Evolutionary conservation across 1,140 invertebrate genomes (phyloP), one percentile per base, ranked within the genome.

Genomic region (Drosophila pandora): DNA sequence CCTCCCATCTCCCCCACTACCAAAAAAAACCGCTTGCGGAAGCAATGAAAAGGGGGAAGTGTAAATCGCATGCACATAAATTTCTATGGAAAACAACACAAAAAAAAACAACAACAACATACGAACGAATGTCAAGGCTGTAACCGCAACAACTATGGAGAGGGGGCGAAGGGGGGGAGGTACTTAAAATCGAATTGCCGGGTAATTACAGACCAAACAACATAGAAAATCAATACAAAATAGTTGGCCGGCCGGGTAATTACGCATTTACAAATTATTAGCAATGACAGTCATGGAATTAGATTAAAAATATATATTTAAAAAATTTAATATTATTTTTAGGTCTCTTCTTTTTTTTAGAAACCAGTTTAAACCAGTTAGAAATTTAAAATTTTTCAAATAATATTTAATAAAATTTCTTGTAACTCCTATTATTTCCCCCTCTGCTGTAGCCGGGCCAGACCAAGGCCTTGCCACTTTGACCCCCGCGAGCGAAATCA

Each of bases 181-280:
- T 67, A 67, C 63, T 67, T 67, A 45, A 64, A 67, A 64, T 67
- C 63, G 60, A 67, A 67, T 52, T 53, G 47, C 47, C 63, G 60
- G 48, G 43, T 75, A 75, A 75, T 75, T 75, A 75, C 60, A 55
- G 22, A 37, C 34, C 39, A 39, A 58, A 52, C 32, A 45, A 43
- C 60, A 67, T 64, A 50, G 54, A 71, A 65, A 75, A 75, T 75
- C 71, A 75, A 75, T 75, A 75, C 6, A 43, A 74, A 73, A 45
- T 67, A 52, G 47, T 64, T 53, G 63, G 34, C 59, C 39, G 47
- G 34, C 25, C 58, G 39, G 32, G 49, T 73, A 74, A 74, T 75
- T 75, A 75, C 71, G 71, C 71, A 75, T 75, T 75, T 71, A 71
- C 54, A 71, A 60, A 67, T 67, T 67, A 67, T 50, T 25, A n/a